Conservation (phyloP, 2,797 vertebrate genomes). For the Crocidura indochinensis region DNA sequence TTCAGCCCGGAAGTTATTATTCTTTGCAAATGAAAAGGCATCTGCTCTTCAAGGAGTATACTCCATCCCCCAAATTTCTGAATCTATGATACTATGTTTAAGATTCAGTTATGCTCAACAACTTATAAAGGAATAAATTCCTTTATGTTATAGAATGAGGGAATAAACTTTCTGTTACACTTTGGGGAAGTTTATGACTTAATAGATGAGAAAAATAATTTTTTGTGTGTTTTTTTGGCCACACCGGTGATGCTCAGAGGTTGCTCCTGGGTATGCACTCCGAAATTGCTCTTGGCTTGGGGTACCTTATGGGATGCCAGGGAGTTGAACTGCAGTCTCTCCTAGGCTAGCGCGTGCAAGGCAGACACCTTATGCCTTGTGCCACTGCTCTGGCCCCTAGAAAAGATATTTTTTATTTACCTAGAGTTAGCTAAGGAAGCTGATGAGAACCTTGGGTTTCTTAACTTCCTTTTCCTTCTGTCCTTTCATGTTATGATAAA, state of each 20-base stretch:
- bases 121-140: neutral
- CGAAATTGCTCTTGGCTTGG: no score
- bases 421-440: neutral
- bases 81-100: neutral
- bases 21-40: neutral
- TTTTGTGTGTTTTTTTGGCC: no score
- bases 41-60: constrained; percentile 11
- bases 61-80: constrained; percentile 13
- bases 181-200: no score
- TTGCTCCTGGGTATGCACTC: no score
- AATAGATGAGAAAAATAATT: neutral
- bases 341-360: no score
- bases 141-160: neutral
- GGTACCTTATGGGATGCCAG: no score
- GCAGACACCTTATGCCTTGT: no score
- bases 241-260: no score
- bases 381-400: no score
- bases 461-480: neutral
- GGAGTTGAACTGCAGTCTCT: no score
- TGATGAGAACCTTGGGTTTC: neutral
- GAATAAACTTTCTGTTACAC: neutral
- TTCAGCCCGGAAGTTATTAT: neutral
- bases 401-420: neutral
- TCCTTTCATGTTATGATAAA: neutral
- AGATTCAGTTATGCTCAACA: neutral